phyloP scores from a whole-genome alignment of 2,113 vertebrate genomes.

The Ochotona princeps region DNA sequence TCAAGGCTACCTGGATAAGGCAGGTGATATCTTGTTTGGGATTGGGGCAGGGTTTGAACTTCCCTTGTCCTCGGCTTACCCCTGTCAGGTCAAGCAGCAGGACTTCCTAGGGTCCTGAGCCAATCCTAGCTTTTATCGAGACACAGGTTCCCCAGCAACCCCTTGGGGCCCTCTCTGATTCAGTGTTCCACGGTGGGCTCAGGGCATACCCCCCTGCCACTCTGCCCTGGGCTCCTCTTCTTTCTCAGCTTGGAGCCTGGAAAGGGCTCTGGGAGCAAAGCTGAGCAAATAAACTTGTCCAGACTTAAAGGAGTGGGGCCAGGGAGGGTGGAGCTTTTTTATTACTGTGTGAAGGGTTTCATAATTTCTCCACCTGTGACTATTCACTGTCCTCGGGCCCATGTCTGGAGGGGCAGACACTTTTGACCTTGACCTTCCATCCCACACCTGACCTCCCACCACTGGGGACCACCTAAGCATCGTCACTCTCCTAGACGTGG shows the following conservation, averaged over 20 bases:
- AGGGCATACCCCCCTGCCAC: fast-evolving
- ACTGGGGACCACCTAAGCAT: fast-evolving
- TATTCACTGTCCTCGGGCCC: neutral
- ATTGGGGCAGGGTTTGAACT: neutral
- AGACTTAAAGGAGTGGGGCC: neutral
- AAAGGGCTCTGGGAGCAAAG: constrained; percentile 62
- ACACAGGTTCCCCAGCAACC: neutral
- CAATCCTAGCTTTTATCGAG: neutral
- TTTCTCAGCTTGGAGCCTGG: neutral
- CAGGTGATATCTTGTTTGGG: neutral
- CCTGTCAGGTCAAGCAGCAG: neutral
- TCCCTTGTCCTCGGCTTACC: neutral
- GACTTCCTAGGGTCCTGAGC: neutral
- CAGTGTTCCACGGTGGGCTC: neutral
- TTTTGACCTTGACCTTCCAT: too few species aligned
- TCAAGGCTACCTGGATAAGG: neutral
- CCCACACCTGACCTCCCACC: neutral
- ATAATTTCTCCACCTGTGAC: constrained; percentile 48
- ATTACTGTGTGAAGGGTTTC: constrained; percentile 61
- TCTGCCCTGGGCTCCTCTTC: fast-evolving
- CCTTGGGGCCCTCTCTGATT: neutral
- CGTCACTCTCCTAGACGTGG: neutral
- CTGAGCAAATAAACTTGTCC: constrained; percentile 73
- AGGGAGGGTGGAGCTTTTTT: constrained; percentile 52
- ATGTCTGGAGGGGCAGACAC: neutral